Percentiles rank a stretch among this genome's conserved stretches.
Conservation (phyloP, 2,797 vertebrate species). For the Takifugu ocellatus region DNA sequence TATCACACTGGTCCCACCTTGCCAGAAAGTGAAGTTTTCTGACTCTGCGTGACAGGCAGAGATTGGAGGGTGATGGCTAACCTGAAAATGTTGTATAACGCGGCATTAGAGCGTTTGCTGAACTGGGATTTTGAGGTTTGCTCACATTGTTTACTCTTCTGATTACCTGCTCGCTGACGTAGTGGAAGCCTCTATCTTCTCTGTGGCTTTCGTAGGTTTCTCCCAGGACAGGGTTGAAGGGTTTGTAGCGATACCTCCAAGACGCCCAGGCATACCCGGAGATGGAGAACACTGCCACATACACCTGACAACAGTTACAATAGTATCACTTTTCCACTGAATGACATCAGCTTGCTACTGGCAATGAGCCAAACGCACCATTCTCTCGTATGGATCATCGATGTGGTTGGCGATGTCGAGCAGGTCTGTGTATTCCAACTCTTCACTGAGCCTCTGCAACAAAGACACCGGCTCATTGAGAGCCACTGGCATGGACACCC, state of each 20-base stretch:
- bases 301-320: slow-evolving; percentile 71
- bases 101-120: not conserved
- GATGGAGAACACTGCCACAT: slow-evolving; percentile 85
- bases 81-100: slow-evolving; percentile 61
- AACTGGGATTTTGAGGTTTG: not conserved
- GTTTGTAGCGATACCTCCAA: slow-evolving; percentile 88
- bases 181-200: slow-evolving; percentile 85
- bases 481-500: slow-evolving; percentile 86
- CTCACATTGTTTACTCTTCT: not conserved
- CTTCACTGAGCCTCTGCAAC: slow-evolving; percentile 87
- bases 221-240: slow-evolving; percentile 90
- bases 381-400: slow-evolving; percentile 84
- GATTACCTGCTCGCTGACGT: slow-evolving; percentile 86
- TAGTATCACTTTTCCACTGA: not conserved
- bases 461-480: slow-evolving; percentile 79
- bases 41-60: slow-evolving; percentile 89
- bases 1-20: slow-evolving; percentile 74
- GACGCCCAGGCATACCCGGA: slow-evolving; percentile 89
- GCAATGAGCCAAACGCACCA: slow-evolving; percentile 69
- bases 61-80: slow-evolving; percentile 88
- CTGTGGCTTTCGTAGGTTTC: slow-evolving; percentile 88
- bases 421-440: slow-evolving; percentile 86
- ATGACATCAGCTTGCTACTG: not conserved
- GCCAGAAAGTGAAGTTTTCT: slow-evolving; percentile 90
- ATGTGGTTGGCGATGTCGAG: slow-evolving; percentile 82